Evolutionary conservation across 2,888 invertebrate species (phyloP).

Genomic region (Tipula vernalis): DNA sequence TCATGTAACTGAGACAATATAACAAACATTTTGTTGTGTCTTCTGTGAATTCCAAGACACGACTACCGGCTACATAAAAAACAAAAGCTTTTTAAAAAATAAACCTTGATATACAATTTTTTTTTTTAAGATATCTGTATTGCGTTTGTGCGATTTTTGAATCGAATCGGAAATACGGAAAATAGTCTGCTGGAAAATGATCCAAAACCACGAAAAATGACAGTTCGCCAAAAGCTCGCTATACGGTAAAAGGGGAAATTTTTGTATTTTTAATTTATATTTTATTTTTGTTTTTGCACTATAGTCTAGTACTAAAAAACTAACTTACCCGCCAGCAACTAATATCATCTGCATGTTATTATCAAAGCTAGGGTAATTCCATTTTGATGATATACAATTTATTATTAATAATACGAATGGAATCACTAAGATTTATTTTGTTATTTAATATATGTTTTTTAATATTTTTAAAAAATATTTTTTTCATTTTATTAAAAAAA

Average conservation of each 20-base stretch:
- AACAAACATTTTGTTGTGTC: neutral
- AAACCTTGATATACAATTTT: neutral
- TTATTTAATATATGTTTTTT: neutral
- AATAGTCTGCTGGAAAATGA: neutral
- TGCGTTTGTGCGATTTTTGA: neutral
- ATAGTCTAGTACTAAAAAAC: neutral
- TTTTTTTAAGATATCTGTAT: neutral
- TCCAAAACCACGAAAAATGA: neutral
- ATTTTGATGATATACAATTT: constrained; percentile 12
- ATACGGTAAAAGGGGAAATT: neutral
- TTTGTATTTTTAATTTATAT: no score
- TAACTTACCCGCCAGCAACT: constrained; percentile 36
- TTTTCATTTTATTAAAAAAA: neutral
- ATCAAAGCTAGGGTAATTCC: constrained; percentile 17
- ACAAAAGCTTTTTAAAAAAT: neutral
- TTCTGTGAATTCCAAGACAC: neutral
- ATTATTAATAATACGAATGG: neutral
- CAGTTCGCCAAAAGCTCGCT: neutral
- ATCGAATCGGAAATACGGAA: neutral
- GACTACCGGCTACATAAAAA: neutral
- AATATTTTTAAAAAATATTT: neutral
- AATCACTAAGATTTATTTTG: neutral
- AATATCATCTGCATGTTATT: constrained; percentile 35
- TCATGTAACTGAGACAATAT: neutral
- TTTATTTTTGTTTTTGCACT: neutral